Base-by-base conservation (phyloP, 1,140 invertebrate genomes). In the Caenorhabditis latens region DNA sequence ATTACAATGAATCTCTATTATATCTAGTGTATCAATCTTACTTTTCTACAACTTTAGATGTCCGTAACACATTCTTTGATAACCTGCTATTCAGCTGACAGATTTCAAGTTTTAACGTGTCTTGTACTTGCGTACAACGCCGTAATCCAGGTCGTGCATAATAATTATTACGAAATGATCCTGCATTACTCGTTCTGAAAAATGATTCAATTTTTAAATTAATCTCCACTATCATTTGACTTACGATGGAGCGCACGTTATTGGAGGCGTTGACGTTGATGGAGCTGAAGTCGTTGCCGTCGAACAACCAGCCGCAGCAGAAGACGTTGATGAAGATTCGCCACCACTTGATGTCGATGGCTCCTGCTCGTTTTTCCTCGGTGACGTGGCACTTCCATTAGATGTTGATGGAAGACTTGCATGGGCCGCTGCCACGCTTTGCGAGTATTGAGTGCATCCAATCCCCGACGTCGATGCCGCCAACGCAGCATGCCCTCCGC, bases 11-110 rank as follows among this genome's bases (percentile, higher is more conserved):
- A 19, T n/a, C 83, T 40, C 3, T 16, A 84, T 13, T 1, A 48
- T 40, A 84, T 58, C 43, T 16, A 32, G n/a, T n/a, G n/a, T n/a
- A 21, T 46, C 9, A 87, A 55, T 84, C 90, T 90, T 90, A 98
- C 96, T 96, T 96, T 93, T 99, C 97, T 40, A 96, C 96, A 32
- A 97, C 97, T 95, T 99, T 99, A 83, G 97, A 98, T 87, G 98
- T 95, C 94, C 98, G 97, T 87, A 98, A 96, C 93, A 97, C 97
- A 89, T 97, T 95, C 88, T 96, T 94, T 89, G 97, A 96, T 83
- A 98, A 93, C 91, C 96, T 94, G 88, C 95, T 94, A 90, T 95
- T 95, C 53, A 97, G 93, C 84, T 90, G 85, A 53, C 58, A 86
- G 71, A 91, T 93, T 92, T 92, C 91, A 48, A 91, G 86, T 86